Percentiles rank a stretch among this genome's conserved stretches.
phyloP scores from a whole-genome alignment of 2,888 invertebrate genomes.

The Nemotelus nigrinus region DNA sequence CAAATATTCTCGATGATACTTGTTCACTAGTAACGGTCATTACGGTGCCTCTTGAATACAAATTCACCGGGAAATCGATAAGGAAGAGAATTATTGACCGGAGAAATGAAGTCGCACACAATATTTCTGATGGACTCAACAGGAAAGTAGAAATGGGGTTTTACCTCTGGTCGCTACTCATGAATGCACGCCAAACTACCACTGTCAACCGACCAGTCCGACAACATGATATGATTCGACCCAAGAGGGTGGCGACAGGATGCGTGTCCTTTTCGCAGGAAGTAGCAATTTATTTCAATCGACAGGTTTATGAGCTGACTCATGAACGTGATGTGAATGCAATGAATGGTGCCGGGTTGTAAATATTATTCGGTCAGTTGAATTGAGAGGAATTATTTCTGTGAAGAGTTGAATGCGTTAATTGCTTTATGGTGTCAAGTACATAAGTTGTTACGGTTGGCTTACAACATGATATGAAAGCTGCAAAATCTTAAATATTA shows the following conservation, averaged over 20 bases:
- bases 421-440: too few relatives aligned
- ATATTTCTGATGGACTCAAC: not conserved
- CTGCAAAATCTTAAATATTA: too few relatives aligned
- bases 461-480: too few relatives aligned
- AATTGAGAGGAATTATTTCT: too few relatives aligned
- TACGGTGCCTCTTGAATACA: not conserved
- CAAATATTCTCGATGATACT: conserved; percentile 9
- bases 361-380: not conserved
- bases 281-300: not conserved
- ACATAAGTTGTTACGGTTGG: too few relatives aligned
- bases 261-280: not conserved
- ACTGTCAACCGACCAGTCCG: not conserved
- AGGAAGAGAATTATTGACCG: not conserved
- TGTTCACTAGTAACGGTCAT: conserved; percentile 4
- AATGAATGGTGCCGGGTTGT: not conserved
- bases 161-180: too few relatives aligned
- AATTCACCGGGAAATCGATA: not conserved
- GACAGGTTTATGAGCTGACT: conserved; percentile 7
- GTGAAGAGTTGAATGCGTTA: too few relatives aligned
- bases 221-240: not conserved
- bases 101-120: not conserved
- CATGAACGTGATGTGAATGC: not conserved
- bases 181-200: too few relatives aligned
- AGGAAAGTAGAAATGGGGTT: too few relatives aligned
- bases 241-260: not conserved